A percentile compares a stretch with the other conserved stretches of the same genome.
Conservation (phyloP, 2,797 vertebrate species). For the Carapus acus region DNA sequence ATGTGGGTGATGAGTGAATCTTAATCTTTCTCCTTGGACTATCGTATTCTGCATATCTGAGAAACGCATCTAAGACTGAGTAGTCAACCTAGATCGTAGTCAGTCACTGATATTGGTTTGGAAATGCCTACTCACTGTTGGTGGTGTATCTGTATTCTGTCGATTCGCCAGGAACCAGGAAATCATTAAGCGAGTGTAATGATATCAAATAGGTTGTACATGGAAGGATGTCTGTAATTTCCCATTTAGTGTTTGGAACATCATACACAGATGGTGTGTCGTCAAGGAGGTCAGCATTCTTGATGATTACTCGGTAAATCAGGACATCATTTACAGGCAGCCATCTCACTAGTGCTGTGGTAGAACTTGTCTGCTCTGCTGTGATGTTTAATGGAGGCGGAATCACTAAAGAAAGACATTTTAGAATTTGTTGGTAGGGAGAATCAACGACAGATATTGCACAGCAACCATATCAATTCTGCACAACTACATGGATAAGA, state of each 20-base stretch:
- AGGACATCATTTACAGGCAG: slow-evolving; percentile 57
- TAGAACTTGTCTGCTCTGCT: slow-evolving; percentile 15
- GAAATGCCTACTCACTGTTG: slow-evolving; percentile 67
- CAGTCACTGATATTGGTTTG: slow-evolving; percentile 48
- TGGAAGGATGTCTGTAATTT: slow-evolving; percentile 55
- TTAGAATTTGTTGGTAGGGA: neutral
- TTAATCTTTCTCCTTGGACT: slow-evolving; percentile 31
- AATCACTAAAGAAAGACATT: slow-evolving; percentile 56
- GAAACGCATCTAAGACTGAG: slow-evolving; percentile 52
- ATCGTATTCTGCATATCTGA: slow-evolving; percentile 58
- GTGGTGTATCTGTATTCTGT: slow-evolving; percentile 54
- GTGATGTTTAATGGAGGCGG: slow-evolving; percentile 56
- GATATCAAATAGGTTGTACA: slow-evolving; percentile 71
- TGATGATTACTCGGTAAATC: slow-evolving; percentile 58
- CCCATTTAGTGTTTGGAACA: slow-evolving; percentile 38
- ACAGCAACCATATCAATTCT: too few relatives aligned
- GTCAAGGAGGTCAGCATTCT: slow-evolving; percentile 16
- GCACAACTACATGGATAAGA: neutral
- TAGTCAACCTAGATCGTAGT: slow-evolving; percentile 64
- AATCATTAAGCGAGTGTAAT: slow-evolving; percentile 67
- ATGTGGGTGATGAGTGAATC: slow-evolving; percentile 37
- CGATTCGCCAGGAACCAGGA: slow-evolving; percentile 67
- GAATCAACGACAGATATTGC: too few relatives aligned
- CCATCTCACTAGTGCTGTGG: slow-evolving; percentile 59
- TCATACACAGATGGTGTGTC: slow-evolving; percentile 16